Evolutionary conservation across 2,797 vertebrate genomes (phyloP).

Genomic region (Hippocampus kuda): DNA sequence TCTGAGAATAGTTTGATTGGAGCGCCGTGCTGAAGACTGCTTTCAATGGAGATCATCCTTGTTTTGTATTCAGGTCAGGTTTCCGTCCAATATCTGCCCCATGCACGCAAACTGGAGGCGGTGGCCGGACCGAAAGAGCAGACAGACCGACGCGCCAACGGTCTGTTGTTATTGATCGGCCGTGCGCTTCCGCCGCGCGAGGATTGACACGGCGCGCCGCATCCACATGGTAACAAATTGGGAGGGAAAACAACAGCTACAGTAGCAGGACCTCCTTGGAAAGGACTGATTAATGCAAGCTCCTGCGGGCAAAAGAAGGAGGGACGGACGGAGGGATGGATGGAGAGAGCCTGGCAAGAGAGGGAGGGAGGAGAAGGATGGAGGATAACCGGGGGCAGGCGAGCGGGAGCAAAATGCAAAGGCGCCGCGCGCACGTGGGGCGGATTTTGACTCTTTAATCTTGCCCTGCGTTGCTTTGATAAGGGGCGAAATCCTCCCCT

Average conservation of each 20-base stretch:
- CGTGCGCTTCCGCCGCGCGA: conserved; percentile 36
- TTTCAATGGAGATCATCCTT: not conserved
- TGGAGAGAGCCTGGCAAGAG: conserved; percentile 60
- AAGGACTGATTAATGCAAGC: conserved; percentile 57
- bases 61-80: not conserved
- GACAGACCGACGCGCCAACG: conserved; percentile 37
- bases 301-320: conserved; percentile 56
- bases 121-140: conserved; percentile 38
- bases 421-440: conserved; percentile 44
- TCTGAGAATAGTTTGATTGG: not conserved
- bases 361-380: conserved; percentile 37
- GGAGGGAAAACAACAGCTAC: conserved; percentile 42
- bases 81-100: conserved; percentile 20
- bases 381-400: conserved; percentile 61
- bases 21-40: not conserved
- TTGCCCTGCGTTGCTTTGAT: conserved; percentile 68
- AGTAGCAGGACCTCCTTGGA: conserved; percentile 40
- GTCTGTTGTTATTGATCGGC: conserved; percentile 48
- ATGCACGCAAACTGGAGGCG: conserved; percentile 29
- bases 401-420: conserved; percentile 44
- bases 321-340: conserved; percentile 60
- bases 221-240: conserved; percentile 56
- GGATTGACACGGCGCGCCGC: conserved; percentile 50
- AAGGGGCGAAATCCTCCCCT: conserved; percentile 60
- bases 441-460: conserved; percentile 69